Evolutionary conservation across 2,797 vertebrate genomes (phyloP).

Genomic region (Paratrypauchen microcephalus): DNA sequence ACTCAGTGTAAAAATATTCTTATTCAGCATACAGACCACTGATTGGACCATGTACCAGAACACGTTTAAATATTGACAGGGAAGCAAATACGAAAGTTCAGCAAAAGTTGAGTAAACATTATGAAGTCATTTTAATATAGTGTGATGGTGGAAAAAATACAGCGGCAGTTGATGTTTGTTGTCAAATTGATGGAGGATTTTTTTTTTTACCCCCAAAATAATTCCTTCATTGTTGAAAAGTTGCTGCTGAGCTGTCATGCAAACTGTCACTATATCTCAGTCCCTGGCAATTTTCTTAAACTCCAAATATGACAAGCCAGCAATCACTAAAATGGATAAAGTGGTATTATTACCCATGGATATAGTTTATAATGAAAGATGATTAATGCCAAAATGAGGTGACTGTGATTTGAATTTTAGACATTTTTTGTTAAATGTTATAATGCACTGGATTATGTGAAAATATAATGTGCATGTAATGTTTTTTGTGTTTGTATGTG

Average conservation of each 20-base stretch:
- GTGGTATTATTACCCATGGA: conserved; percentile 38
- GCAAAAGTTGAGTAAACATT: neutral
- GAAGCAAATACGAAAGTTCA: conserved; percentile 11
- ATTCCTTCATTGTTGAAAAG: conserved; percentile 30
- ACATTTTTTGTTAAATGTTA: conserved; percentile 19
- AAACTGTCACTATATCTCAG: conserved; percentile 35
- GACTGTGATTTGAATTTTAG: conserved; percentile 24
- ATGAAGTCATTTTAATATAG: neutral
- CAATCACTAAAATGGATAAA: conserved; percentile 32
- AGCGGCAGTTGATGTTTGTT: conserved; percentile 13
- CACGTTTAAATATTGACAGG: neutral
- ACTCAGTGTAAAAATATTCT: no score
- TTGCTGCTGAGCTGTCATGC: conserved; percentile 47
- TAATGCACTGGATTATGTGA: neutral
- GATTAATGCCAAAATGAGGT: conserved; percentile 40
- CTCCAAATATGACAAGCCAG: conserved; percentile 37
- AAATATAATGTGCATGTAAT: no score
- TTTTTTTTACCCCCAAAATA: conserved; percentile 8
- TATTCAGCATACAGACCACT: no score
- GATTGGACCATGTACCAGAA: no score
- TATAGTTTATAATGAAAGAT: conserved; percentile 35
- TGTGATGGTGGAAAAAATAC: conserved; percentile 1
- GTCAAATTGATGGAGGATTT: conserved; percentile 20
- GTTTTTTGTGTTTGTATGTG: no score
- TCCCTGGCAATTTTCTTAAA: conserved; percentile 39